Conservation (phyloP, 2,797 vertebrate species). For the Megaceryle alcyon region DNA sequence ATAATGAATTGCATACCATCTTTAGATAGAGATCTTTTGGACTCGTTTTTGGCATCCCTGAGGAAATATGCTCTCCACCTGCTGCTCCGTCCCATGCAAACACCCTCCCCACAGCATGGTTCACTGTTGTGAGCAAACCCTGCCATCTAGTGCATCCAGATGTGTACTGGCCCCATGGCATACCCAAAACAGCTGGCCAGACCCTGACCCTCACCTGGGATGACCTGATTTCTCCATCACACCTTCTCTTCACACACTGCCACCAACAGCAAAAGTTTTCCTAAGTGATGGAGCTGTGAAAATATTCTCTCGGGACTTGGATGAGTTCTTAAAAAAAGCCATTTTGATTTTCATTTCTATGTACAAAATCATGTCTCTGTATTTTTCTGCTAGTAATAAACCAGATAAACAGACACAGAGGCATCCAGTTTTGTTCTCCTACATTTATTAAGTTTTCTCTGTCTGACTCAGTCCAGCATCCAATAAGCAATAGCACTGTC, state of each 20-base stretch:
- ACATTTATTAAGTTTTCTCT: neutral
- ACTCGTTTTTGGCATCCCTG: neutral
- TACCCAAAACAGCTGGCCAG: neutral
- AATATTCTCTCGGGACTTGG: neutral
- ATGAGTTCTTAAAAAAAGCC: neutral
- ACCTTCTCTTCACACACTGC: neutral
- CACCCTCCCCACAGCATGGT: neutral
- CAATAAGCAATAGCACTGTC: neutral
- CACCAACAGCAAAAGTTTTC: neutral
- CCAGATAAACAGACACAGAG: neutral
- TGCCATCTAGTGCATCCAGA: conserved; percentile 70
- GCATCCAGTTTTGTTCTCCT: neutral
- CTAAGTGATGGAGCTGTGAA: neutral
- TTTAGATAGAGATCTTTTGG: conserved; percentile 57
- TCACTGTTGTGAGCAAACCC: conserved; percentile 5
- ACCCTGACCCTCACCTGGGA: neutral
- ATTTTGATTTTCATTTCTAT: neutral
- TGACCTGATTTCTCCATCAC: neutral
- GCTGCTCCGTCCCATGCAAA: conserved; percentile 26
- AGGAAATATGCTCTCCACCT: conserved; percentile 56
- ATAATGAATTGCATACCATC: conserved; percentile 61
- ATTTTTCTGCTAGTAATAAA: neutral
- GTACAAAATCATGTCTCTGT: neutral
- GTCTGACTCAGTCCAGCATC: neutral
- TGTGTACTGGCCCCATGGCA: neutral